Evolutionary conservation across 2,888 invertebrate species (phyloP), one percentile per base, ranked within the genome.

Genomic region (Papilio gigon): DNA sequence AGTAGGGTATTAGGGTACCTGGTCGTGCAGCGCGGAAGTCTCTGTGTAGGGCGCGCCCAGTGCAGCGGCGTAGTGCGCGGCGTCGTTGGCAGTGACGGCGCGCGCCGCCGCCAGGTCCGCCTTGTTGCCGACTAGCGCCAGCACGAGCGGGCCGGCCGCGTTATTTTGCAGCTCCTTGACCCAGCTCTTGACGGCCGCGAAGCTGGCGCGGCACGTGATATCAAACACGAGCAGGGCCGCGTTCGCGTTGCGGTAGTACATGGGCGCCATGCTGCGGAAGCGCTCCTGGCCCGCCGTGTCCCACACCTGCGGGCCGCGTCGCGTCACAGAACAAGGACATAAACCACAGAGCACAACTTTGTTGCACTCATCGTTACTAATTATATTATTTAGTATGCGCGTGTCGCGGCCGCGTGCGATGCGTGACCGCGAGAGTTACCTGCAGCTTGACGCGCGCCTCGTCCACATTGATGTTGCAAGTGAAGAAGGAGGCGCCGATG

Each of bases 171-270:
- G 80, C 80, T 96, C 98, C 79, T 94, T 94, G 2, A 97, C 96
- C 98, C 98, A 98, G n/a, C 93, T 92, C 85, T 97, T 96, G 75
- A 98, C 95, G 71, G 95, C 95, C 4, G 93, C 89, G 81, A 97
- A 98, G 67, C 95, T 96, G 71, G 93, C 92, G 56, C 93, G 88
- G 71, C 95, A 94, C 3, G 97, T 96, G 71, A 98, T 94, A 84
- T 98, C 98, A 82, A 96, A 98, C 0, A 98, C 95, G 60, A 98
- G 89, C 61, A 98, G 93, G 0, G 98, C 98, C 0, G 97, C 97
- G 84, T 97, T 97, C 0, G 98, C 96, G 81, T 97, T 97, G 64
- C 98, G 92, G 83, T 98, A 98, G 84, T 98, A 98, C 97, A 98
- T 97, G 8, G 98, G 98, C 0, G 97, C 97, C 95, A 98, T 98